Evolutionary conservation across 2,888 invertebrate genomes (phyloP).

Genomic region (Drosophila setosimentum): DNA sequence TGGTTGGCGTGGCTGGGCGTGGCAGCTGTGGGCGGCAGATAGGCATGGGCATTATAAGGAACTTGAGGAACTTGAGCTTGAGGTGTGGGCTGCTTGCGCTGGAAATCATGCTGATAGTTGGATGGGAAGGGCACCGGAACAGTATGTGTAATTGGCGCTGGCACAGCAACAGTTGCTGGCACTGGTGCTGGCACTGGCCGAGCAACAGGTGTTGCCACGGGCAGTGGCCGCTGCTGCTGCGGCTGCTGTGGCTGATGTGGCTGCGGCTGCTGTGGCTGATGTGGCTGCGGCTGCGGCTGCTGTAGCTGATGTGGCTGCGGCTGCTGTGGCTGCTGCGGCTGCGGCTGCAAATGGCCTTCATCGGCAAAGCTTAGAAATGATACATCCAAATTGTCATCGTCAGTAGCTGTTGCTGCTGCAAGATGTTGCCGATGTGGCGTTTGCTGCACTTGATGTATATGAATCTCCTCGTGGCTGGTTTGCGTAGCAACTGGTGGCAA

Average conservation of each 20-base stretch:
- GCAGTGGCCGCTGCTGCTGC: neutral
- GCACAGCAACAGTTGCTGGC: slow-evolving; percentile 10
- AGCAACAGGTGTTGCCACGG: slow-evolving; percentile 10
- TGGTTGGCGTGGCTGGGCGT: slow-evolving; percentile 42
- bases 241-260: neutral
- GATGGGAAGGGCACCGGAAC: slow-evolving; percentile 74
- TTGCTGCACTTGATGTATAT: slow-evolving; percentile 47
- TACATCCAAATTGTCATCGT: slow-evolving; percentile 71
- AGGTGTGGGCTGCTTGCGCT: slow-evolving; percentile 36
- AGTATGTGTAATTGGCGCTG: slow-evolving; percentile 18
- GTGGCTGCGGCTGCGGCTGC: slow-evolving; percentile 2
- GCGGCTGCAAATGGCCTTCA: slow-evolving; percentile 22
- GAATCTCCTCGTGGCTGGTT: slow-evolving; percentile 54
- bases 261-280: neutral
- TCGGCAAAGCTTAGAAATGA: slow-evolving; percentile 67
- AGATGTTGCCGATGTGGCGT: slow-evolving; percentile 30
- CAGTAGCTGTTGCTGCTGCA: slow-evolving; percentile 28
- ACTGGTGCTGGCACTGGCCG: neutral
- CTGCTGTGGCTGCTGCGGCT: neutral
- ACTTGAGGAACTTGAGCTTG: slow-evolving; percentile 20
- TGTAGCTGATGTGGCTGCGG: neutral
- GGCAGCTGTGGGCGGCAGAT: slow-evolving; percentile 57
- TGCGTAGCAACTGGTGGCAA: slow-evolving; percentile 48
- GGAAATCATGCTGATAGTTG: slow-evolving; percentile 70
- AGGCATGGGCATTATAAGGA: slow-evolving; percentile 40